A percentile compares a stretch with the other conserved stretches of the same genome.
phyloP scores from a whole-genome alignment of 2,113 vertebrate genomes.

The Leptodactylus fuscus region DNA sequence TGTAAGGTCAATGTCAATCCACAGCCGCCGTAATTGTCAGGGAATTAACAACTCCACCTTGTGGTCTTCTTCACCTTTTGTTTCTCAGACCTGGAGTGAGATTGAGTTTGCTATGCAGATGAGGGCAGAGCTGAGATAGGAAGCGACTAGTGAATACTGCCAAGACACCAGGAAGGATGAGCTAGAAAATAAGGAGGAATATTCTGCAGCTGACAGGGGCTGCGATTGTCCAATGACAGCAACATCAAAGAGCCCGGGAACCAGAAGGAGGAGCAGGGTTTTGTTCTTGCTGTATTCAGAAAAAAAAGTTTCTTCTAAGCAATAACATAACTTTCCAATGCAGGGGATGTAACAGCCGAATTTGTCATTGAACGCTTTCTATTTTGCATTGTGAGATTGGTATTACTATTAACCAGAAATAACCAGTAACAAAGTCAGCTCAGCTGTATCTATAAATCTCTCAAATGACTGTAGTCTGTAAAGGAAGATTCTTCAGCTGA shows the following conservation, averaged over 20 bases:
- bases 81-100: conserved; percentile 28
- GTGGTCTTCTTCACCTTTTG: conserved; percentile 47
- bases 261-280: background rate
- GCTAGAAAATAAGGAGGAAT: background rate
- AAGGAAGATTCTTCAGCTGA: no score
- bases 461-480: no score
- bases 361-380: background rate
- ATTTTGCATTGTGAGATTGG: no score
- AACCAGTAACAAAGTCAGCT: no score
- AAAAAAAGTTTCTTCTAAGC: background rate
- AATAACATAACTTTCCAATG: background rate
- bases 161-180: background rate
- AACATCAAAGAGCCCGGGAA: background rate
- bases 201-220: background rate
- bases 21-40: conserved; percentile 33
- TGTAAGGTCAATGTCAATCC: conserved; percentile 47
- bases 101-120: conserved; percentile 16
- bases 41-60: conserved; percentile 47
- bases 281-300: background rate
- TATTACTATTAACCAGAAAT: no score
- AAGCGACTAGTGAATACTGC: background rate
- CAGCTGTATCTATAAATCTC: no score
- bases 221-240: background rate
- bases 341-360: background rate
- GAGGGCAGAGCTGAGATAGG: conserved; percentile 10